Conservation (phyloP, 2,113 vertebrate genomes). For the Corythoichthys intestinalis region DNA sequence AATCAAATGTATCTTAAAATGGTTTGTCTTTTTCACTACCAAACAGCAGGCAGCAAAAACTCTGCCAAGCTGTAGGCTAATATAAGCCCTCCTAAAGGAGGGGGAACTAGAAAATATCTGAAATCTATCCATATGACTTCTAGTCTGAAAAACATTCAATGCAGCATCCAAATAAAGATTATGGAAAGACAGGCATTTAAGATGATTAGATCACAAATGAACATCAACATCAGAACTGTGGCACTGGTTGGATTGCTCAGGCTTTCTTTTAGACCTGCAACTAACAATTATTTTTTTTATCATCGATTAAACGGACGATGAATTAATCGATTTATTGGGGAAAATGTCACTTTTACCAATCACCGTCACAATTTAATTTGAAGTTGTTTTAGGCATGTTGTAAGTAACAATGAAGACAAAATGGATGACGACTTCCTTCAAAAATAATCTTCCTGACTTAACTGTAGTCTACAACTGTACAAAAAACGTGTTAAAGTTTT, state of each 20-base stretch:
- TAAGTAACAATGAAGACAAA: no score
- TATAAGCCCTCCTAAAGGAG: neutral
- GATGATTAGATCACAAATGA: neutral
- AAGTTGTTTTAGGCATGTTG: no score
- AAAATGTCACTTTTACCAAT: no score
- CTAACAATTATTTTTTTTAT: no score
- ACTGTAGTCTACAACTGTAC: no score
- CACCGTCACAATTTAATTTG: no score
- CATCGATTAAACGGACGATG: no score
- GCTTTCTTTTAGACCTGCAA: no score
- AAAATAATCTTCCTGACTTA: no score
- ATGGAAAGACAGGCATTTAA: neutral
- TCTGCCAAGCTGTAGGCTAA: neutral
- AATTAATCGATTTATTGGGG: no score
- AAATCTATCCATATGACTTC: neutral
- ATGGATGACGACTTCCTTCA: no score
- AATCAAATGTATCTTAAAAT: constrained; percentile 15
- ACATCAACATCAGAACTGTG: neutral
- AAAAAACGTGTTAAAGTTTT: no score
- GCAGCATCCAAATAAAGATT: neutral
- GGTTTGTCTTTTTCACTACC: constrained; percentile 11
- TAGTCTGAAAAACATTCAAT: neutral
- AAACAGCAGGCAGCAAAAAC: constrained; percentile 28
- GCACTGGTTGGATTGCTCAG: neutral
- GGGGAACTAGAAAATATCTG: constrained; percentile 10